A percentile compares a stretch with the other conserved stretches of the same genome.
Evolutionary conservation across 2,888 invertebrate genomes (phyloP).

Genomic region (Temnothorax ravouxi): DNA sequence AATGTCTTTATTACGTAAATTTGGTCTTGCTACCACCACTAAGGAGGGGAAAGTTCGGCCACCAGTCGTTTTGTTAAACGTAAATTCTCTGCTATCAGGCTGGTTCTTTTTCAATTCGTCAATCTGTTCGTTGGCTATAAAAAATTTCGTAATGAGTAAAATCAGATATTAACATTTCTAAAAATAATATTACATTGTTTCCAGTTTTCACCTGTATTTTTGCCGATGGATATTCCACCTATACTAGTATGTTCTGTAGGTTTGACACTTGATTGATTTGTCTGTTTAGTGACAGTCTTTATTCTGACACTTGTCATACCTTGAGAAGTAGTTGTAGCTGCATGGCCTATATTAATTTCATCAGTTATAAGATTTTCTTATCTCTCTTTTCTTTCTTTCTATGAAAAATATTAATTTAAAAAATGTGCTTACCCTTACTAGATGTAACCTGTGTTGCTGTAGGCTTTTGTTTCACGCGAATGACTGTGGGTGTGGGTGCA

Average conservation of each 20-base stretch:
- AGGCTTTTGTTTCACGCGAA: conserved; percentile 72
- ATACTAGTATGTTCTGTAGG: conserved; percentile 92
- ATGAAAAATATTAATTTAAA: conserved; percentile 27
- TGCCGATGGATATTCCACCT: conserved; percentile 89
- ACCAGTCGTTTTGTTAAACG: conserved; percentile 92
- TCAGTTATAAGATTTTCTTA: not conserved
- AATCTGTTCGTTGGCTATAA: conserved; percentile 81
- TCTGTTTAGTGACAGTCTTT: conserved; percentile 78
- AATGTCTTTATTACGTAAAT: conserved; percentile 91
- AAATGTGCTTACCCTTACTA: conserved; percentile 69
- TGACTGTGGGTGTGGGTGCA: conserved; percentile 25
- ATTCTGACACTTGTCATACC: conserved; percentile 78
- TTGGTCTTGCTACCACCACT: conserved; percentile 94
- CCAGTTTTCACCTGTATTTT: conserved; percentile 77
- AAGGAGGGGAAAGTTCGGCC: conserved; percentile 95
- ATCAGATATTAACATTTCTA: not conserved
- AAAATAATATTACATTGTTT: conserved; percentile 5
- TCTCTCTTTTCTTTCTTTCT: not conserved
- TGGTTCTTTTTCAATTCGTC: conserved; percentile 89
- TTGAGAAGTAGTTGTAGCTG: conserved; percentile 79
- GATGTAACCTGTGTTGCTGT: conserved; percentile 76
- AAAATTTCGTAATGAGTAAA: conserved; percentile 30
- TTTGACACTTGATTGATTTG: conserved; percentile 82
- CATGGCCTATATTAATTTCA: conserved; percentile 44
- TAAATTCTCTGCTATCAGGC: conserved; percentile 91